Evolutionary conservation across 53 echinoderm and acorn worm species (phyloP).

Genomic region (Echinarachnius parma): DNA sequence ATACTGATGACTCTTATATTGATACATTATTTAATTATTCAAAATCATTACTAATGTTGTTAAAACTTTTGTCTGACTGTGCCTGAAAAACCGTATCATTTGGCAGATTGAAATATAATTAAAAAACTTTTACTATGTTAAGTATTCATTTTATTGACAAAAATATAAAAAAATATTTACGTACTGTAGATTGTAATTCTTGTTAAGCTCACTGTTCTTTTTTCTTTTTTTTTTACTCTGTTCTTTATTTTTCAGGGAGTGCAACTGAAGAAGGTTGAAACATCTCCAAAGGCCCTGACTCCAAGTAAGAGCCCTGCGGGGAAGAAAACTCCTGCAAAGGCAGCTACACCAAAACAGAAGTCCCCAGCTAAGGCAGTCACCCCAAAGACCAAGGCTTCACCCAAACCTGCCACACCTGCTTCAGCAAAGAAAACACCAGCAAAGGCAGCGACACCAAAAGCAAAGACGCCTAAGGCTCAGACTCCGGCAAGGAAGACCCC

Average conservation of each 20-base stretch:
- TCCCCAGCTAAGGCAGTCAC: conserved; percentile 27
- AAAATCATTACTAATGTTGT: too few relatives aligned
- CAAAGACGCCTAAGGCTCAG: not conserved
- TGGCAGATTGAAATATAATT: too few relatives aligned
- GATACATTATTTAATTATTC: too few relatives aligned
- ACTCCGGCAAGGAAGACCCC: conserved; percentile 30
- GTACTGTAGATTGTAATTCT: too few relatives aligned
- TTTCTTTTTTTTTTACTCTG: not conserved
- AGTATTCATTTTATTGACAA: too few relatives aligned
- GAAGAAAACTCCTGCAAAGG: conserved; percentile 36
- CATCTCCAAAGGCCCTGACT: conserved; percentile 46
- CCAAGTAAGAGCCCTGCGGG: conserved; percentile 35
- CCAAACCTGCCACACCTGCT: conserved; percentile 46
- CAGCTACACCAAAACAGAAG: conserved; percentile 21
- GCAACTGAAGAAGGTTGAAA: conserved; percentile 49
- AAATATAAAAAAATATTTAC: too few relatives aligned
- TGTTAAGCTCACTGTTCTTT: too few relatives aligned
- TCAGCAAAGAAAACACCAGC: conserved; percentile 48
- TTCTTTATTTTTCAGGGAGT: conserved; percentile 44
- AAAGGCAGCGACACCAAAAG: conserved; percentile 33
- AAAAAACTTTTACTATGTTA: too few relatives aligned
- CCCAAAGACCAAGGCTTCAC: conserved; percentile 40
- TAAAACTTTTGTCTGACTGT: too few relatives aligned
- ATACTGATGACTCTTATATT: too few relatives aligned
- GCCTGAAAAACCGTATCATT: too few relatives aligned